Percentiles rank a stretch among this genome's conserved stretches.
phyloP scores from a whole-genome alignment of 2,888 invertebrate genomes.

The Polydesmus complanatus region DNA sequence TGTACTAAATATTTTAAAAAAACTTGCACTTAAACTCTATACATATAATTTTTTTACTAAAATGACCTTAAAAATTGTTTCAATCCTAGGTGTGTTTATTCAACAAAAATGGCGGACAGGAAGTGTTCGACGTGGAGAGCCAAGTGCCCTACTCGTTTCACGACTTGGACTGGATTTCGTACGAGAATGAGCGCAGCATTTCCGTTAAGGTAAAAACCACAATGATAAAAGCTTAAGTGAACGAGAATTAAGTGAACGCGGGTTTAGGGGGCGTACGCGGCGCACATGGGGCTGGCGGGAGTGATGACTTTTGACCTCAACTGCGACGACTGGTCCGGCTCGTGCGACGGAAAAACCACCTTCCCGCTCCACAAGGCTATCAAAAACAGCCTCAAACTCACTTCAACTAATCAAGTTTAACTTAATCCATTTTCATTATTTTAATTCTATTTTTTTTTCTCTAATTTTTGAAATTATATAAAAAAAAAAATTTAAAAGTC shows the following conservation, averaged over 20 bases:
- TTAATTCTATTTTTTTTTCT: too few relatives aligned
- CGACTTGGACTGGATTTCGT: conserved; percentile 64
- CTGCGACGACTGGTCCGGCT: conserved; percentile 49
- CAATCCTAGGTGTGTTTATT: conserved; percentile 53
- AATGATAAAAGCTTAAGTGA: too few relatives aligned
- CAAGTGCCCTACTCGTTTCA: conserved; percentile 62
- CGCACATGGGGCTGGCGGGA: conserved; percentile 51
- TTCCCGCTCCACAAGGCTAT: conserved; percentile 31
- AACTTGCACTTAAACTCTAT: too few relatives aligned
- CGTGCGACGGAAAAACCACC: too few relatives aligned
- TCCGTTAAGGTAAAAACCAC: conserved; percentile 49
- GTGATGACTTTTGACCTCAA: conserved; percentile 74
- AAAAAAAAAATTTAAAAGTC: too few relatives aligned
- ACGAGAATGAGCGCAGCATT: conserved; percentile 57
- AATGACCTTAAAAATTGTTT: too few relatives aligned
- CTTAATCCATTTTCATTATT: too few relatives aligned
- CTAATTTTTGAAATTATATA: too few relatives aligned
- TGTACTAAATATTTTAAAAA: too few relatives aligned
- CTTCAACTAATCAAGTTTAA: too few relatives aligned
- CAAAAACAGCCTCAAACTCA: neutral
- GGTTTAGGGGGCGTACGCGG: conserved; percentile 49
- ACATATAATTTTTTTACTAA: too few relatives aligned
- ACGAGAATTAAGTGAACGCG: conserved; percentile 26
- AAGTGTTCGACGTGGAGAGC: conserved; percentile 50
- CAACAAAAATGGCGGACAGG: conserved; percentile 40